A percentile compares a stretch with the other conserved stretches of the same genome.
These are phyloP conservation scores for Halocaridina rubra DNA, from an alignment of 2,888 invertebrate species.

Conservation along the genomic window DNA sequence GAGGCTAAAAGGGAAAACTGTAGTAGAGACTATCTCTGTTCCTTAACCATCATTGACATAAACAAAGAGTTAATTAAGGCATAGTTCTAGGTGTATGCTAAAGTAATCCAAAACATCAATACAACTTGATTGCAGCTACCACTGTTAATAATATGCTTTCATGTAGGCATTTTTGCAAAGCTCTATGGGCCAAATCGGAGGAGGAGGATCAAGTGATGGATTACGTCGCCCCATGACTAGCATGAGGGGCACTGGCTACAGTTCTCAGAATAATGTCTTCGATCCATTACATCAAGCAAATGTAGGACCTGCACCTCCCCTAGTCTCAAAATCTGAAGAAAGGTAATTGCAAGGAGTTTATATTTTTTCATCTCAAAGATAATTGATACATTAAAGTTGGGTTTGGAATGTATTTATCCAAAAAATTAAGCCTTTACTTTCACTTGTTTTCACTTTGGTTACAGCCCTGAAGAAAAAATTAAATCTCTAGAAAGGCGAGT, in stretches of 20 bases:
- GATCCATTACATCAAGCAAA: conserved; percentile 81
- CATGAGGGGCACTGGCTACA: conserved; percentile 95
- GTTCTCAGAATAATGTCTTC: conserved; percentile 77
- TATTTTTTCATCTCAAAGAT: too few species aligned
- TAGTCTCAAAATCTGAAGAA: conserved; percentile 82
- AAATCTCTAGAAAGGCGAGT: conserved; percentile 89
- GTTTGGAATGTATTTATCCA: too few species aligned
- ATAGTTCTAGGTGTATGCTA: not conserved
- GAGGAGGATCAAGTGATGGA: conserved; percentile 64
- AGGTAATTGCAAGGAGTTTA: conserved; percentile 70
- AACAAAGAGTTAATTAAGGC: not conserved
- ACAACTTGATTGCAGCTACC: too few species aligned
- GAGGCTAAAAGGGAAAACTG: not conserved
- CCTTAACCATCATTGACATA: not conserved
- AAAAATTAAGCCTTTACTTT: too few species aligned
- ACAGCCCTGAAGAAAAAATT: conserved; percentile 90
- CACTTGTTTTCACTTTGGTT: too few species aligned
- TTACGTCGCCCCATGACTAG: conserved; percentile 89
- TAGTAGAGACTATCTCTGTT: not conserved
- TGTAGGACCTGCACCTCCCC: conserved; percentile 73
- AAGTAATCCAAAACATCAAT: too few species aligned
- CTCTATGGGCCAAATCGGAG: conserved; percentile 24
- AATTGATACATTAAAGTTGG: too few species aligned
- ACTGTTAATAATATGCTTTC: not conserved
- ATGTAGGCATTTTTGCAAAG: not conserved